A percentile compares a stretch with the other conserved stretches of the same genome.
These are phyloP conservation scores for Pocillopora grandis DNA, from an alignment of 92 coral and sea anemone genomes.

Conservation along the genomic window DNA sequence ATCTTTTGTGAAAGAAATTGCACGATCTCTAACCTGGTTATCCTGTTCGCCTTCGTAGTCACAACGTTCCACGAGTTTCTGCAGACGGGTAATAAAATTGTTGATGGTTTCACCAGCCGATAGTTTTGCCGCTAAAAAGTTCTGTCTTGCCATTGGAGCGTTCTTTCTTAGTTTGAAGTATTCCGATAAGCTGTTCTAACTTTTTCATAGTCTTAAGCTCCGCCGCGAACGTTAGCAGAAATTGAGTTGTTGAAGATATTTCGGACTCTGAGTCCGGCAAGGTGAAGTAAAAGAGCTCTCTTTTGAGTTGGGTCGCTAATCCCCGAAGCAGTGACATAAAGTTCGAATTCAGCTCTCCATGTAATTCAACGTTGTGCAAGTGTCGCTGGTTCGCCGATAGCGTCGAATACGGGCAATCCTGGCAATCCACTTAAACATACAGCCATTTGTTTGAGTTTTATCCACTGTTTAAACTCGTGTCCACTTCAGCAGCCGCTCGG, in stretches of 20 bases:
- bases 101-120: slow-evolving; percentile 48
- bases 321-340: slow-evolving; percentile 23
- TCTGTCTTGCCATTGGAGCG: slow-evolving; percentile 48
- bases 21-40: slow-evolving; percentile 62
- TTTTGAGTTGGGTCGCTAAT: slow-evolving; percentile 36
- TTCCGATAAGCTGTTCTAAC: slow-evolving; percentile 32
- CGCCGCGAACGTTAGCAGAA: slow-evolving; percentile 5
- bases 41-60: slow-evolving; percentile 50
- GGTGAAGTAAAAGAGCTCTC: slow-evolving; percentile 50
- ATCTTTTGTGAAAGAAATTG: slow-evolving; percentile 34
- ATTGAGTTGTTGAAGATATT: slow-evolving; percentile 18
- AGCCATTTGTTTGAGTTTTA: slow-evolving; percentile 40
- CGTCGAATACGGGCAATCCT: slow-evolving; percentile 46
- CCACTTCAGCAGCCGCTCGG: no score
- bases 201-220: slow-evolving; percentile 42
- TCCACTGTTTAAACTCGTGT: slow-evolving; percentile 20
- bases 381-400: slow-evolving; percentile 26
- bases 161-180: slow-evolving; percentile 52
- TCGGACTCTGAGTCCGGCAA: slow-evolving; percentile 49
- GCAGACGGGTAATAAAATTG: slow-evolving; percentile 46
- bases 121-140: slow-evolving; percentile 36
- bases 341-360: slow-evolving; percentile 3
- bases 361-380: no score
- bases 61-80: slow-evolving; percentile 51
- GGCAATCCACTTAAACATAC: slow-evolving; percentile 59